Evolutionary conservation across 2,113 vertebrate species (phyloP).

Genomic region (Falco punctatus): DNA sequence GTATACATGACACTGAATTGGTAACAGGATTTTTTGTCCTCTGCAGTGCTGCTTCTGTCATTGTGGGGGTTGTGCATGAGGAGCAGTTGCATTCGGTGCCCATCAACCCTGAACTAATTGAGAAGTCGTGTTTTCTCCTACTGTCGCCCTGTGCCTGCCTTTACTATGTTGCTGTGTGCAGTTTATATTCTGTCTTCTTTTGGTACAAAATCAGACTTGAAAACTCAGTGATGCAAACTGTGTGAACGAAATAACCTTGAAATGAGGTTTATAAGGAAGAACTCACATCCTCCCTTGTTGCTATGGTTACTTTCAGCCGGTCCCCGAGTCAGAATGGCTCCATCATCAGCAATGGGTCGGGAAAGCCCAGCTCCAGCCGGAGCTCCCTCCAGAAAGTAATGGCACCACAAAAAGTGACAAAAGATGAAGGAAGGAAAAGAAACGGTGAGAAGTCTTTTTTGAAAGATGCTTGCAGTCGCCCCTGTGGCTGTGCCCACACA

Average conservation of each 20-base stretch:
- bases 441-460: slow-evolving; percentile 83
- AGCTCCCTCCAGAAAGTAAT: slow-evolving; percentile 86
- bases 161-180: background rate
- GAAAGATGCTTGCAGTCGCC: background rate
- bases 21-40: background rate
- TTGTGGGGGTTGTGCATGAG: background rate
- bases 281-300: slow-evolving; percentile 90
- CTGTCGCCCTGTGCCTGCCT: background rate
- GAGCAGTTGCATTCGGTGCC: background rate
- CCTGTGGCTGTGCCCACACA: background rate
- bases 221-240: slow-evolving; percentile 44
- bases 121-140: background rate
- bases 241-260: slow-evolving; percentile 76
- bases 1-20: background rate
- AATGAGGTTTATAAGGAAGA: slow-evolving; percentile 60
- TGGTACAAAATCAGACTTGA: slow-evolving; percentile 22
- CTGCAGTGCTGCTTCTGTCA: background rate
- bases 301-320: slow-evolving; percentile 96
- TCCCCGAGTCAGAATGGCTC: slow-evolving; percentile 95
- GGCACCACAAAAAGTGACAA: slow-evolving; percentile 89
- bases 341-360: slow-evolving; percentile 94
- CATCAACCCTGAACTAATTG: background rate
- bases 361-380: slow-evolving; percentile 85
- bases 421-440: slow-evolving; percentile 88
- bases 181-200: background rate